A percentile compares a stretch with the other conserved stretches of the same genome.
These are phyloP conservation scores for Acrossocheilus fasciatus DNA, from an alignment of 2,797 vertebrate species.

Conservation along the genomic window DNA sequence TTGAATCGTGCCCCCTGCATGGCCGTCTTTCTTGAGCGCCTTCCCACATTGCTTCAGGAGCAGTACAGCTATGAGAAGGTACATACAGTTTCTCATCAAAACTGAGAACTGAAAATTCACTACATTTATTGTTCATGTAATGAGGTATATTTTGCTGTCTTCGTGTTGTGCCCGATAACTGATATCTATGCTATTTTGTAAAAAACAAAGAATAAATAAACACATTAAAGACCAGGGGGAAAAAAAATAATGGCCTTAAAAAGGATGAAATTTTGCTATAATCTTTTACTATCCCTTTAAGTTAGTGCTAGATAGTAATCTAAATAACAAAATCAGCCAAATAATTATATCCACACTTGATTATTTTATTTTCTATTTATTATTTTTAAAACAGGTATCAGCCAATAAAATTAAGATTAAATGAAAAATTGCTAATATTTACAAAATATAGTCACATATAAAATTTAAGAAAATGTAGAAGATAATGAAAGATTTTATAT, in stretches of 20 bases:
- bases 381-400: background rate
- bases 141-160: background rate
- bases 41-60: slow-evolving; percentile 80
- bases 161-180: background rate
- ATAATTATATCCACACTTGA: background rate
- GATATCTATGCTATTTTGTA: background rate
- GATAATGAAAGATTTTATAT: background rate
- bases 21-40: slow-evolving; percentile 82
- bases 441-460: background rate
- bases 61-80: slow-evolving; percentile 80
- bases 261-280: background rate
- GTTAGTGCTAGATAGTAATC: background rate
- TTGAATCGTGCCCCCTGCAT: slow-evolving; percentile 82
- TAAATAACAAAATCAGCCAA: background rate
- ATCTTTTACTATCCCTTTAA: background rate
- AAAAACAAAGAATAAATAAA: background rate
- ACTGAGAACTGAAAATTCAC: background rate
- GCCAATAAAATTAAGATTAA: background rate
- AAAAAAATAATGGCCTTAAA: background rate
- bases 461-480: background rate
- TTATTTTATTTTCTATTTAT: background rate
- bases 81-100: background rate
- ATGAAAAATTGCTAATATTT: background rate
- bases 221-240: background rate
- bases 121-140: background rate